phyloP scores from a whole-genome alignment of 2,888 invertebrate genomes.

The Choristoneura rosaceana region DNA sequence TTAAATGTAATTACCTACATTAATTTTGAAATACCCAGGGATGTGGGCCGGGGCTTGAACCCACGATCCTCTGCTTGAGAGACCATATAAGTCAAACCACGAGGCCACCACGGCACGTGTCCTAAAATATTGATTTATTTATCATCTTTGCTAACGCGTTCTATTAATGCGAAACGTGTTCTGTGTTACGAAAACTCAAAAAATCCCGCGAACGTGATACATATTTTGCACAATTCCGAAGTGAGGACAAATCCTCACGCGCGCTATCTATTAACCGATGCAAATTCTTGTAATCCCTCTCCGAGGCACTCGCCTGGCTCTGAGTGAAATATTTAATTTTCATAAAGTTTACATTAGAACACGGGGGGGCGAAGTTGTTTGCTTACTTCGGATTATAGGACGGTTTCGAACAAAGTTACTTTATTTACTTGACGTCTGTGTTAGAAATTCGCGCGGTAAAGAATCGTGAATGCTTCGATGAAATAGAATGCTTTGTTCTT shows the following conservation, averaged over 20 bases:
- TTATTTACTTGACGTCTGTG: slow-evolving; percentile 28
- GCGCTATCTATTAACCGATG: slow-evolving; percentile 83
- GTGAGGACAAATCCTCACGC: slow-evolving; percentile 81
- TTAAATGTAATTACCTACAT: too few species aligned
- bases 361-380: slow-evolving; percentile 30
- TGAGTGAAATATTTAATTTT: slow-evolving; percentile 84
- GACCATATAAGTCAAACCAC: too few species aligned
- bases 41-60: too few species aligned
- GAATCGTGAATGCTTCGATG: background rate
- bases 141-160: too few species aligned
- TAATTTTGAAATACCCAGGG: too few species aligned
- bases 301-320: slow-evolving; percentile 62
- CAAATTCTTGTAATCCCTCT: slow-evolving; percentile 84
- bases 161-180: background rate
- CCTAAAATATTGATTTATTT: too few species aligned
- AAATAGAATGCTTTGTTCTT: background rate
- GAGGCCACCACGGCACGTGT: too few species aligned
- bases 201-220: background rate
- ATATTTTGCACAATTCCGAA: slow-evolving; percentile 5
- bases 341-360: slow-evolving; percentile 82
- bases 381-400: slow-evolving; percentile 25
- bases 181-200: background rate
- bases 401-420: slow-evolving; percentile 29
- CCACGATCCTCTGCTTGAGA: too few species aligned
- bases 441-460: background rate